Evolutionary conservation across 2,113 vertebrate species (phyloP), one percentile per base, ranked within the genome.

Genomic region (Nyctereutes procyonoides): DNA sequence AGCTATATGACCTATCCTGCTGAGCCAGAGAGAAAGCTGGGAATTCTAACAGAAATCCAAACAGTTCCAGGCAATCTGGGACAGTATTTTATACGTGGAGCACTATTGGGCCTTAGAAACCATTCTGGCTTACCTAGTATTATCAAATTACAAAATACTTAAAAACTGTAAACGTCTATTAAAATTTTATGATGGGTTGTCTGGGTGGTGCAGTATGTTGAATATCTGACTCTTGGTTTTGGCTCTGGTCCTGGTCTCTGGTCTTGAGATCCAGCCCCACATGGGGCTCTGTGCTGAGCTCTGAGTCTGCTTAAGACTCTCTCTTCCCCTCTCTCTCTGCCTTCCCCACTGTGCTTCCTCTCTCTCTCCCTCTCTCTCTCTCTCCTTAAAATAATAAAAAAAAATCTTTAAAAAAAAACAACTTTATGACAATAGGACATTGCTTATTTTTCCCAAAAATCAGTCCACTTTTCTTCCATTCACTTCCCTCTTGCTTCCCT

Each of bases 21-120:
- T 55, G 90, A 94, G 67, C 76, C 55, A 74, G 56, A 67, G 83
- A 77, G 77, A 81, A 83, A 84, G 51, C 69, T 73, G n/a, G 77
- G 88, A 76, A 79, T 87, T 76, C 48, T 28, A 56, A 91, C 69
- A 95, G 93, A 97, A 96, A 87, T 87, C 60, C 71, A 74, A 83
- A 58, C 38, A 13, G 13, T 90, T 90, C 1, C n/a, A 85, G 80
- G 35, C 20, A 63, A 67, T 93, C 38, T 38, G 26, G 48, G 32
- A 51, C 35, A 84, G 63, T 20, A 24, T 96, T 85, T 76, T 69
- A 65, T 12, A 90, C 17, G 1, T 20, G 51, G 10, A 88, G 20
- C 26, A 51, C 58, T 30, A 24, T 7, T 24, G 69, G 80, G 55
- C 20, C 95, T 90, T 74, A 20, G 76, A 35, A 30, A 35, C 5